Base-by-base conservation (phyloP, 1,140 invertebrate genomes). In the Uloborus diversus region DNA sequence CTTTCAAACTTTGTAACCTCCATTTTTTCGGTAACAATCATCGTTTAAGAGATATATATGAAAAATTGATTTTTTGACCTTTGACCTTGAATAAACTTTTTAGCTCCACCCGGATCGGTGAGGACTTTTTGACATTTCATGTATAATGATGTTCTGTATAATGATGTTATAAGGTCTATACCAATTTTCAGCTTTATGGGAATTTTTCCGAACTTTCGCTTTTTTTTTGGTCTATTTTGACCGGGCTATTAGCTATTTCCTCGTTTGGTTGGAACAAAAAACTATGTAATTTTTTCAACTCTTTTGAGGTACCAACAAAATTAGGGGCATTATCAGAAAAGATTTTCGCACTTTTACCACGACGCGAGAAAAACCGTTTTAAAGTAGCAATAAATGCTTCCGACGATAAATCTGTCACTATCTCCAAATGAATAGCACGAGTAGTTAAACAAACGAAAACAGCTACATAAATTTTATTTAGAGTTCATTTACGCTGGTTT, bases 261-360 rank as follows among this genome's bases (percentile, higher is more conserved):
- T 47, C 37, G 27, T 68, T 42, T 17, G 42, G 42, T 51, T 49
- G 47, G 7, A n/a, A 4, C n/a, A 32, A 4, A 4, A 61, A 17
- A 11, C 20, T 61, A 11, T 28, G 30, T 9, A 61, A 23, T 51
- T n/a, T 49, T 27, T 27, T 49, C 17, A 68, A 17, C 25, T 51
- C 65, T n/a, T 17, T 33, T 27, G 7, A 11, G 30, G 42, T 42
- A 1, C 65, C 42, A 0, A 51, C 42, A 68, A 68, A 64, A 51
- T 68, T 68, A 7, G 35, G 47, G 4, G 23, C 65, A 30, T 68
- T 68, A 27, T 68, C 42, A 25, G 65, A 30, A 30, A 49, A 68
- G 3, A 51, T 3, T 28, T 28, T 51, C 23, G 65, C 14, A 27
- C 33, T 11, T 23, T 65, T 65, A 37, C 32, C 62, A 13, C 62